Percentiles rank a stretch among this genome's conserved stretches.
phyloP scores from a whole-genome alignment of 2,113 vertebrate genomes.

The Peromyscus leucopus region DNA sequence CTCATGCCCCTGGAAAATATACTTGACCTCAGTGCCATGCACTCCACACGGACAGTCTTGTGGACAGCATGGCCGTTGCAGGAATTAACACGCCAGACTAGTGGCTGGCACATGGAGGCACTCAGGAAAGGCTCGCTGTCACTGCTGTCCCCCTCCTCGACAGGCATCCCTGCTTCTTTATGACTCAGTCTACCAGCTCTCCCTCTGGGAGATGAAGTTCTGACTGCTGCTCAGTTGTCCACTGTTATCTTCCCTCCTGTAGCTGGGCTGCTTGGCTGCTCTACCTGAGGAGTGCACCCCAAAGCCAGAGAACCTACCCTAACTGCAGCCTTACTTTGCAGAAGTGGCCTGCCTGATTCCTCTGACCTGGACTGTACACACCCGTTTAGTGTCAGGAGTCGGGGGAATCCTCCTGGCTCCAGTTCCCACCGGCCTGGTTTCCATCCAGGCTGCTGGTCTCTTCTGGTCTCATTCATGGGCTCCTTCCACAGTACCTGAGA shows the following conservation, averaged over 20 bases:
- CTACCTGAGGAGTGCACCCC: background rate
- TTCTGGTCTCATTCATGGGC: background rate
- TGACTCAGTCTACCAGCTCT: background rate
- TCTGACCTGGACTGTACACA: background rate
- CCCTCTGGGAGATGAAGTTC: background rate
- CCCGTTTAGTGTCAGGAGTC: background rate
- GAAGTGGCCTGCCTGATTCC: background rate
- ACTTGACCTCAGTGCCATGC: background rate
- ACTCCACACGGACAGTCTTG: background rate
- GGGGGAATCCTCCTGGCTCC: background rate
- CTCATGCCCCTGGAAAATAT: background rate
- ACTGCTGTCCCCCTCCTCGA: rapidly evolving
- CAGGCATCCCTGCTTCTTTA: background rate
- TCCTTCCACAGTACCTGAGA: background rate
- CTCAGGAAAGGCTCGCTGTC: background rate
- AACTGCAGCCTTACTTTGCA: background rate
- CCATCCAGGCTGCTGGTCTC: background rate
- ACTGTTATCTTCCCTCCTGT: background rate
- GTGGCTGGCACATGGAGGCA: background rate
- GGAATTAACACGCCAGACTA: background rate
- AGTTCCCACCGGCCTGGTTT: background rate
- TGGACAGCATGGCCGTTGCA: background rate
- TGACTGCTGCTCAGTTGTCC: background rate
- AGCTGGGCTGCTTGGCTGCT: background rate
- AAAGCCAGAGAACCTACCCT: background rate